These are phyloP conservation scores for Florisuga fusca DNA, from an alignment of 2,797 vertebrate genomes.

Conservation along the genomic window DNA sequence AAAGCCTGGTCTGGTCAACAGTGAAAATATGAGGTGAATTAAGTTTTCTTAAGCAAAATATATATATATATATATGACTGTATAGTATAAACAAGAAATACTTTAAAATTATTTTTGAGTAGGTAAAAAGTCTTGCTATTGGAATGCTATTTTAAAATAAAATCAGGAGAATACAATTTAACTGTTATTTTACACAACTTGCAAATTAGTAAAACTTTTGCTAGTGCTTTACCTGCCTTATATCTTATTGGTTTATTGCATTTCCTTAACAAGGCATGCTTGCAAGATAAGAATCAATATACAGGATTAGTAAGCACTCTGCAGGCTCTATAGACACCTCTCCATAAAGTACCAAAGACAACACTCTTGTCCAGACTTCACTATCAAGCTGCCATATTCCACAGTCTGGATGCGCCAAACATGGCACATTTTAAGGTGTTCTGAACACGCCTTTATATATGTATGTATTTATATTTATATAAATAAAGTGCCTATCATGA, in stretches of 20 bases:
- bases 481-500: no score
- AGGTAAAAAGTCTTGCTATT: not conserved
- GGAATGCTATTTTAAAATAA: not conserved
- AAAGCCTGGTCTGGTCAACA: not conserved
- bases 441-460: no score
- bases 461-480: no score
- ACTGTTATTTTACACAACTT: not conserved
- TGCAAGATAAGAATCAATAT: not conserved
- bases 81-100: not conserved
- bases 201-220: not conserved
- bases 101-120: not conserved
- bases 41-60: not conserved
- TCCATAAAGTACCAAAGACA: not conserved
- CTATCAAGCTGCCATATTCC: not conserved
- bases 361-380: not conserved
- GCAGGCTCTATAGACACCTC: not conserved
- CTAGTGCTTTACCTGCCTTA: not conserved
- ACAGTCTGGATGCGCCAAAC: not conserved
- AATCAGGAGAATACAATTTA: not conserved
- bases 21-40: not conserved
- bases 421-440: not conserved
- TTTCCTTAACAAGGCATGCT: not conserved
- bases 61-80: not conserved
- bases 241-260: not conserved
- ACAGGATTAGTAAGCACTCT: not conserved